These are phyloP conservation scores for Sandelia bainsii DNA, from an alignment of 2,797 vertebrate species.

Conservation along the genomic window DNA sequence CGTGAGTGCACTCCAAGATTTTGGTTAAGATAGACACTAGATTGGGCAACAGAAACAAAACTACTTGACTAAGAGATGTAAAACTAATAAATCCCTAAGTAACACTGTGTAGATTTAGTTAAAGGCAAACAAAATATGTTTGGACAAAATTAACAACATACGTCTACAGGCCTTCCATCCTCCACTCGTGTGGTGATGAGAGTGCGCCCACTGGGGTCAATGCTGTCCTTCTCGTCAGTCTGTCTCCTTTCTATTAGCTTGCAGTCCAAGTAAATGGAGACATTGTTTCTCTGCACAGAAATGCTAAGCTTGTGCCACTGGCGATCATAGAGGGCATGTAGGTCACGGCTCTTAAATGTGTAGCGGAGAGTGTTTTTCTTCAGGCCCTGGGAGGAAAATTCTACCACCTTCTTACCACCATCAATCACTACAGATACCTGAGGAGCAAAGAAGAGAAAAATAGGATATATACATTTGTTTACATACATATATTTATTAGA, in stretches of 20 bases:
- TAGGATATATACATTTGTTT: background rate
- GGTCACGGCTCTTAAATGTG: conserved; percentile 92
- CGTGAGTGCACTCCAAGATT: background rate
- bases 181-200: conserved; percentile 89
- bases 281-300: conserved; percentile 85
- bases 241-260: conserved; percentile 89
- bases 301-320: conserved; percentile 97
- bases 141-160: conserved; percentile 78
- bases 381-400: conserved; percentile 87
- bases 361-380: conserved; percentile 88
- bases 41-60: conserved; percentile 1
- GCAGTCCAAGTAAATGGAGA: conserved; percentile 94
- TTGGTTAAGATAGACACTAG: background rate
- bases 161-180: conserved; percentile 93
- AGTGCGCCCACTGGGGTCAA: conserved; percentile 88
- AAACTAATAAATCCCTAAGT: conserved; percentile 1
- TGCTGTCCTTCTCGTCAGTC: conserved; percentile 83
- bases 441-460: conserved; percentile 30
- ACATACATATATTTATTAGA: too few relatives aligned
- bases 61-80: too few relatives aligned
- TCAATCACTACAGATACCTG: conserved; percentile 93
- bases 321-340: conserved; percentile 93
- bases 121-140: background rate
- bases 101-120: background rate
- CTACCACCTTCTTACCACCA: conserved; percentile 90